A percentile compares a stretch with the other conserved stretches of the same genome.
phyloP scores from a whole-genome alignment of 2,797 vertebrate species.

The Lutjanus campechanus region DNA sequence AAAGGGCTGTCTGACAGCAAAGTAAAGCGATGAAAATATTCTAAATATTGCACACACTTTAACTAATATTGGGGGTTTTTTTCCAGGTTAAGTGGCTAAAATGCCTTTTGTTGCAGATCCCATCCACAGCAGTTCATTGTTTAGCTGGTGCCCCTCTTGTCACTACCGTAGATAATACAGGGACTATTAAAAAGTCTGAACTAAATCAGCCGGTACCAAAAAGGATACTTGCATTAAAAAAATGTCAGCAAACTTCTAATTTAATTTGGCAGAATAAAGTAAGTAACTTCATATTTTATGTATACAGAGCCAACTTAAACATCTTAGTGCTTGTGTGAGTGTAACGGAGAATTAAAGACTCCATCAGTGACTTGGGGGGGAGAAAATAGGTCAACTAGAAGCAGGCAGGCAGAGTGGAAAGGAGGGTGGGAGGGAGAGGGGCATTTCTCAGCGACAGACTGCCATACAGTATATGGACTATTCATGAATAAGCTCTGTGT shows the following conservation, averaged over 20 bases:
- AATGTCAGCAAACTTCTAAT: not conserved
- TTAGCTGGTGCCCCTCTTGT: no score
- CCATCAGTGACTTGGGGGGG: slow-evolving; percentile 67
- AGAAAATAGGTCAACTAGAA: slow-evolving; percentile 79
- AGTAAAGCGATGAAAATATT: no score
- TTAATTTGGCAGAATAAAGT: not conserved
- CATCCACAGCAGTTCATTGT: no score
- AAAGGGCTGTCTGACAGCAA: no score
- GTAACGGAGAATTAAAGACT: slow-evolving; percentile 57
- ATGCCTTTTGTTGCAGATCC: no score
- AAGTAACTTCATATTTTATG: not conserved
- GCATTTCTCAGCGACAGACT: slow-evolving; percentile 78
- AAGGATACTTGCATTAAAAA: not conserved
- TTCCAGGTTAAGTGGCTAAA: no score
- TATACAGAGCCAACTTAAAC: not conserved
- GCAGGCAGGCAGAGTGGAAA: slow-evolving; percentile 66
- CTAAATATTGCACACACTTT: no score
- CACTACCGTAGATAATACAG: no score
- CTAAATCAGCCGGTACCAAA: not conserved
- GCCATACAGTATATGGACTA: slow-evolving; percentile 83
- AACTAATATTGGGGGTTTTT: no score
- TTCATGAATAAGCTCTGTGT: slow-evolving; percentile 85
- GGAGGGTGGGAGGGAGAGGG: slow-evolving; percentile 60
- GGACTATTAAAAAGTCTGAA: no score
- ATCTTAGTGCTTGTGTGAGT: slow-evolving; percentile 20